Evolutionary conservation across 2,888 invertebrate genomes (phyloP).

Genomic region (Mimachlamys varia): DNA sequence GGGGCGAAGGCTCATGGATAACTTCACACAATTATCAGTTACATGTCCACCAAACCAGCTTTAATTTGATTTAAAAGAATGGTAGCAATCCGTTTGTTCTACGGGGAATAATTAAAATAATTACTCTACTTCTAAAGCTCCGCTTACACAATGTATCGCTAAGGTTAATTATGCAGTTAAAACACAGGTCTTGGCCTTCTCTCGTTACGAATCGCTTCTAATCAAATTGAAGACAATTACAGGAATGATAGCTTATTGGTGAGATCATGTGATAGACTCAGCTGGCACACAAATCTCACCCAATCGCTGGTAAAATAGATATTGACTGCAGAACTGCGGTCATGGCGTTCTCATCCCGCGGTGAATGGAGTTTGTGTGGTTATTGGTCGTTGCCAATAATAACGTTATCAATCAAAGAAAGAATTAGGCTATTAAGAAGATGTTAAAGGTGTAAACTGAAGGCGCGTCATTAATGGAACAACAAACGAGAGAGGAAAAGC

Average conservation of each 20-base stretch:
- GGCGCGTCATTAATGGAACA: constrained; percentile 3
- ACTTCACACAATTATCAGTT: neutral
- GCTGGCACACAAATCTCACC: neutral
- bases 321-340: constrained; percentile 2
- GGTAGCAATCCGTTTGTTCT: constrained; percentile 17
- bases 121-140: constrained; percentile 1
- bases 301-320: neutral
- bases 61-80: neutral
- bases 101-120: neutral
- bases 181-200: constrained; percentile 15
- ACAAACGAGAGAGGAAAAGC: constrained; percentile 9
- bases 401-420: constrained; percentile 10
- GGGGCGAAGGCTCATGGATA: constrained; percentile 7
- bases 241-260: neutral
- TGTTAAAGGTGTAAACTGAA: constrained; percentile 20
- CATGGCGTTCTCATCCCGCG: neutral
- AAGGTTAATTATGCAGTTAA: neutral
- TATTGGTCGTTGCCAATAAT: constrained; percentile 4
- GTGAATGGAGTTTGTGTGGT: neutral
- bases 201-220: neutral
- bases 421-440: constrained; percentile 16
- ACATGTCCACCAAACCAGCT: constrained; percentile 15
- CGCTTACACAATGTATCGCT: constrained; percentile 13
- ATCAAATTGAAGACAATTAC: neutral
- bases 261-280: neutral